Base-by-base conservation (phyloP, 2,888 invertebrate species). In the Mesochorus sp. region DNA sequence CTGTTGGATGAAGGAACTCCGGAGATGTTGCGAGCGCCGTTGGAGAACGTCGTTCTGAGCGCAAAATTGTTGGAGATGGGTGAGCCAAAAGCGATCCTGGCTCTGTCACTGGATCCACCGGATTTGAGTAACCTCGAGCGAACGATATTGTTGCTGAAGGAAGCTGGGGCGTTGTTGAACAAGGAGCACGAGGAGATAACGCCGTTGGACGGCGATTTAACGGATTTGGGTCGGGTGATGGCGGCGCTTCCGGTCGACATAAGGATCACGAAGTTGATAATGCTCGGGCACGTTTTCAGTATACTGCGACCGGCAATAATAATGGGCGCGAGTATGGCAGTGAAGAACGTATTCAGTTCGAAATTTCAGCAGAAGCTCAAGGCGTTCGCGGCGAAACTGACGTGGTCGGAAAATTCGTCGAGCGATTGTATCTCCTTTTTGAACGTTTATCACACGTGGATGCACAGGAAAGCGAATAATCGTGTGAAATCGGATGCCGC, bases 101-200 rank as follows among this genome's bases (percentile, higher is more conserved):
- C 96, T 0, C 91, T 97, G 28, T 96, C 98, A 0, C 92, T 99
- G 90, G 95, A 97, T 85, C 97, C 98, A 12, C 99, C 99, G 0
- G 94, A 96, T 88, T 92, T 97, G 37, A 93, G 93, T 19, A 96
- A 97, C 87, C 95, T 99, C 82, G 94, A 95, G 77, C 93, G 94
- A 67, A 97, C 98, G 0, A 93, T 98, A 80, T 93, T 97, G n/a
- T 92, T 94, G 42, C 92, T 99, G 1, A 98, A 98, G 92, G 97
- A 96, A 93, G 92, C 94, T n/a, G 97, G 98, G 5, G 98, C 96
- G 0, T 88, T 98, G 5, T 17, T 85, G 0, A 93, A 95, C 72
- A 93, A 93, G 31, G 93, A 93, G 0, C 89, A 93, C 0, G 91
- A 93, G 39, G 93, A 92, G 0, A 87, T 90, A 19, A 85, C 91